Conservation (phyloP, 2,113 vertebrate species). For the Empidonax alnorum region DNA sequence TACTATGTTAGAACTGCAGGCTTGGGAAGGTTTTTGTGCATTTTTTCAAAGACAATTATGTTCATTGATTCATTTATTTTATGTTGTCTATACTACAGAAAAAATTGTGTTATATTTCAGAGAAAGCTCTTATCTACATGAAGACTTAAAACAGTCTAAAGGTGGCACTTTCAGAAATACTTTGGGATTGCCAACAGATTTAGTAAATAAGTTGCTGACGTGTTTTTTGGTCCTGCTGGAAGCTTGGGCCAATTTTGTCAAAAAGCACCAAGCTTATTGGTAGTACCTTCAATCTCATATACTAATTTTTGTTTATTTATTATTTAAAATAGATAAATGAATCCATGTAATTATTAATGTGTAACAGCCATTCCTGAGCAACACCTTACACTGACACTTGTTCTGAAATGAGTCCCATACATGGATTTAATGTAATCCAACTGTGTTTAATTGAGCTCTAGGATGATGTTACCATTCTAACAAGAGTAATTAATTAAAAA, state of each 20-base stretch:
- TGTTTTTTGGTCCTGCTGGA: background rate
- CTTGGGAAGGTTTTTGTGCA: background rate
- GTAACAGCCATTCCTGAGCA: background rate
- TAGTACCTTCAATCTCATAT: background rate
- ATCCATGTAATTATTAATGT: background rate
- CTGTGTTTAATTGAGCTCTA: background rate
- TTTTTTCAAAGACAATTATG: background rate
- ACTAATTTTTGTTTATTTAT: background rate
- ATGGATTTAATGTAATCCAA: background rate
- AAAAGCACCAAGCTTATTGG: accelerated
- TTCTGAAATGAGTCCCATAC: background rate
- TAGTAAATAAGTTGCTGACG: background rate
- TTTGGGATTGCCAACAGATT: background rate
- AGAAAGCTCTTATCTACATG: background rate
- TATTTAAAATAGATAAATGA: background rate
- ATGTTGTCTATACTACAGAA: background rate
- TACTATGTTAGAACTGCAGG: background rate
- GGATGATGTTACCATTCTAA: background rate
- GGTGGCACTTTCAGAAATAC: background rate
- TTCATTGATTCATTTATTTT: background rate
- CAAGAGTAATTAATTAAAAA: background rate
- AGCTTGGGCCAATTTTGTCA: background rate
- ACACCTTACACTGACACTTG: background rate
- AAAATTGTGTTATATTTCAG: background rate
- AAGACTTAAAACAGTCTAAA: background rate